phyloP scores from a whole-genome alignment of 2,797 vertebrate genomes.

The Bradypodion ventrale region DNA sequence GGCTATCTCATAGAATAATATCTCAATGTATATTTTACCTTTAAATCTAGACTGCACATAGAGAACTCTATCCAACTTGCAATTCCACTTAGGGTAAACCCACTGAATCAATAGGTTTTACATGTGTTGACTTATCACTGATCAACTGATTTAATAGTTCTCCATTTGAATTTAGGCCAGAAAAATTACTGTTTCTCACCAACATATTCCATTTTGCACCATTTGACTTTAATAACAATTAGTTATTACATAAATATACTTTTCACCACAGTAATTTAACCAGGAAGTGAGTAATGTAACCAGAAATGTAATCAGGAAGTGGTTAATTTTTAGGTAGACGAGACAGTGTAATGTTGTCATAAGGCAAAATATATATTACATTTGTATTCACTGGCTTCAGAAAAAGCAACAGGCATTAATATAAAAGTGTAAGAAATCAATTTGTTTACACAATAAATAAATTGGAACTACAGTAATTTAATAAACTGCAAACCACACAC shows the following conservation, averaged over 20 bases:
- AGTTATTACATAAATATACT: conserved; percentile 59
- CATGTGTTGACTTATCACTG: too few relatives aligned
- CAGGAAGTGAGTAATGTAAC: conserved; percentile 44
- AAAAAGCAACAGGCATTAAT: conserved; percentile 64
- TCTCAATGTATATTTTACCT: background rate
- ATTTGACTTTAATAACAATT: conserved; percentile 65
- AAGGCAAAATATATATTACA: conserved; percentile 67
- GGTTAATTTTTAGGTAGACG: conserved; percentile 51
- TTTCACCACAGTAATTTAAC: conserved; percentile 49
- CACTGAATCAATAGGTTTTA: too few relatives aligned
- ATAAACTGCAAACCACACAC: conserved; percentile 35
- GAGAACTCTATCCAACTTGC: background rate
- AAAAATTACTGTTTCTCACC: conserved; percentile 6
- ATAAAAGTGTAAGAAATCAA: conserved; percentile 53
- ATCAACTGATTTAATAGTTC: too few relatives aligned
- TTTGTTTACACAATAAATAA: conserved; percentile 31
- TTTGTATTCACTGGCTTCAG: conserved; percentile 36
- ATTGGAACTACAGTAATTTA: conserved; percentile 41
- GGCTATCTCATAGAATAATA: background rate
- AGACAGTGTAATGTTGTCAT: conserved; percentile 51
- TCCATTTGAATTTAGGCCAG: background rate
- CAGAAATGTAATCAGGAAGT: conserved; percentile 55
- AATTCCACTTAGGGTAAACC: too few relatives aligned
- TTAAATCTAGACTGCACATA: background rate
- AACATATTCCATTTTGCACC: conserved; percentile 24